Evolutionary conservation across 2,797 vertebrate species (phyloP).

Genomic region (Halcyon leucocephala): DNA sequence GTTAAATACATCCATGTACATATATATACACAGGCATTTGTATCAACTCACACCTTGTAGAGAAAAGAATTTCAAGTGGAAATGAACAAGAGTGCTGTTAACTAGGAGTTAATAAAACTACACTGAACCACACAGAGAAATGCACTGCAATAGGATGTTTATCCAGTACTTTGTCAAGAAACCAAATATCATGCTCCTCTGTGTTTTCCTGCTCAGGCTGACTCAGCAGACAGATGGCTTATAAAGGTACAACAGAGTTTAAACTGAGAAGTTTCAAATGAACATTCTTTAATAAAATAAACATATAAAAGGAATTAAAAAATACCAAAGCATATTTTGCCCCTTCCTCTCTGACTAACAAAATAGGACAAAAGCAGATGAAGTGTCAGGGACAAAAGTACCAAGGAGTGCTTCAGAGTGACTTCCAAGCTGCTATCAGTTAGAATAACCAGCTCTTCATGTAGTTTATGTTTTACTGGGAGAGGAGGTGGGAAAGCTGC

Average conservation of each 20-base stretch:
- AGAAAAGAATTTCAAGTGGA: background rate
- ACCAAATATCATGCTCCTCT: slow-evolving; percentile 62
- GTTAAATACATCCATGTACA: background rate
- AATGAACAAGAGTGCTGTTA: background rate
- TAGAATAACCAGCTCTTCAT: background rate
- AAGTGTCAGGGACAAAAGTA: background rate
- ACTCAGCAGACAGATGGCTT: slow-evolving; percentile 76
- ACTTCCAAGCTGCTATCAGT: background rate
- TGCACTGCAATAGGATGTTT: background rate
- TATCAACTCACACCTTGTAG: background rate
- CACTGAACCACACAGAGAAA: slow-evolving; percentile 23
- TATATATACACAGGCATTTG: background rate
- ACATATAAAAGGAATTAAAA: slow-evolving; percentile 15
- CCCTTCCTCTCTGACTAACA: background rate
- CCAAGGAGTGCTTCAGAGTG: background rate
- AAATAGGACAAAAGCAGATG: background rate
- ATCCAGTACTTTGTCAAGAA: slow-evolving; percentile 32
- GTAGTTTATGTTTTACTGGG: background rate
- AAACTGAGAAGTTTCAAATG: slow-evolving; percentile 51
- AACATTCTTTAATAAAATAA: slow-evolving; percentile 56
- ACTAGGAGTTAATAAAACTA: slow-evolving; percentile 1
- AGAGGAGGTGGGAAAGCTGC: background rate
- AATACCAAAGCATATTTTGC: background rate
- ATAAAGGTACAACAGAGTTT: slow-evolving; percentile 38
- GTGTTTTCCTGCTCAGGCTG: slow-evolving; percentile 72